Evolutionary conservation across 2,888 invertebrate genomes (phyloP).

Genomic region (Poecilobothrus nobilitatus): DNA sequence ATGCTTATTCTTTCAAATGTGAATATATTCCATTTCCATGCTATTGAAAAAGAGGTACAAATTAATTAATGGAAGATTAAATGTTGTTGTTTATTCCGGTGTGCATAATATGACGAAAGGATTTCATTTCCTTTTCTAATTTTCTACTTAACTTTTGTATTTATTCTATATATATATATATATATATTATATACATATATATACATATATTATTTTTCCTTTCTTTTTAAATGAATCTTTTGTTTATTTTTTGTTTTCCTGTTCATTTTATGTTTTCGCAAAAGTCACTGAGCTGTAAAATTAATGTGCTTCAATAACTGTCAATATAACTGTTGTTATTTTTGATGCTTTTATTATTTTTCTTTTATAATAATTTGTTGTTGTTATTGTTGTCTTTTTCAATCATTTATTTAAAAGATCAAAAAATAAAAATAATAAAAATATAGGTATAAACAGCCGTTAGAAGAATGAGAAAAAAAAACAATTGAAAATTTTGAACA

Average conservation of each 20-base stretch:
- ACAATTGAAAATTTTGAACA: not conserved
- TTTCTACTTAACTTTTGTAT: not conserved
- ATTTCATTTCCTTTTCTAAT: not conserved
- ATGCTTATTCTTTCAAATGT: no score
- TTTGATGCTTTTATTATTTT: not conserved
- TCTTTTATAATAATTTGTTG: no score
- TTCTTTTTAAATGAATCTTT: no score
- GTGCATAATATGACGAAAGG: not conserved
- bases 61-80: slow-evolving; percentile 4
- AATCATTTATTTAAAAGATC: no score
- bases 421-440: not conserved
- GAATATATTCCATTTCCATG: no score
- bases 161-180: no score
- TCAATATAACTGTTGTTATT: not conserved
- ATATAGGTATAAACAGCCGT: not conserved
- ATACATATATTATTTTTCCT: no score
- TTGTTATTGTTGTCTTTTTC: no score
- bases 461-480: not conserved
- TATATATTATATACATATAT: no score
- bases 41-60: not conserved
- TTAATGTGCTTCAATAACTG: slow-evolving; percentile 3
- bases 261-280: not conserved
- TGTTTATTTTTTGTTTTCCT: no score
- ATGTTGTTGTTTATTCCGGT: not conserved
- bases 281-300: not conserved